A percentile compares a stretch with the other conserved stretches of the same genome.
Evolutionary conservation across 1,140 invertebrate species (phyloP).

Genomic region (Drosophila navojoa): DNA sequence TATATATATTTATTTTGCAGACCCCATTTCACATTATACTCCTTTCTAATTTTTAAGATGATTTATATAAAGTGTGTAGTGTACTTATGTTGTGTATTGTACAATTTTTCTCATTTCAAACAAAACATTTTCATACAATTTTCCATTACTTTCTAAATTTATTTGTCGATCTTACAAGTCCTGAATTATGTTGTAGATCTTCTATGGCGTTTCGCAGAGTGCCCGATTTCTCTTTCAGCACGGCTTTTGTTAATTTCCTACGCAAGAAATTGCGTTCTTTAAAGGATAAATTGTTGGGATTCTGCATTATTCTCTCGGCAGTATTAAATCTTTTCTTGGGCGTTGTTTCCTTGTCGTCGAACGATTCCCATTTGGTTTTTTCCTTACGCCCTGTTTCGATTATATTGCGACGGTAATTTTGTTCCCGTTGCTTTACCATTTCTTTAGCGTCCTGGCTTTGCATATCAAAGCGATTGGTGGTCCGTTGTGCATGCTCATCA

Average conservation of each 20-base stretch:
- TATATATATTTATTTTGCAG: conserved; percentile 73
- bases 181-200: background rate
- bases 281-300: conserved; percentile 21
- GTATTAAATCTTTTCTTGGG: background rate
- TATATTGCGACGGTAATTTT: conserved; percentile 60
- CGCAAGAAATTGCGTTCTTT: conserved; percentile 44
- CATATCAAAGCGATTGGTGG: conserved; percentile 37
- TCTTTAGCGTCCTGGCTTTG: conserved; percentile 50
- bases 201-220: background rate
- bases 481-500: conserved; percentile 39
- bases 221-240: fast-evolving
- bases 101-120: conserved; percentile 64
- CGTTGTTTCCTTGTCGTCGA: conserved; percentile 29
- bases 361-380: conserved; percentile 54
- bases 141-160: conserved; percentile 10
- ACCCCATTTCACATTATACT: conserved; percentile 70
- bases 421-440: conserved; percentile 46
- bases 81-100: conserved; percentile 70
- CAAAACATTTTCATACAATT: background rate
- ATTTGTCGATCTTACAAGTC: background rate
- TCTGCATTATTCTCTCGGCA: background rate
- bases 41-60: conserved; percentile 64
- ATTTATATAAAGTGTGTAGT: conserved; percentile 77
- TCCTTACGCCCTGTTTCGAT: conserved; percentile 50
- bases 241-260: conserved; percentile 25